phyloP scores from a whole-genome alignment of 2,888 invertebrate genomes.

The Gnatocerus cornutus region DNA sequence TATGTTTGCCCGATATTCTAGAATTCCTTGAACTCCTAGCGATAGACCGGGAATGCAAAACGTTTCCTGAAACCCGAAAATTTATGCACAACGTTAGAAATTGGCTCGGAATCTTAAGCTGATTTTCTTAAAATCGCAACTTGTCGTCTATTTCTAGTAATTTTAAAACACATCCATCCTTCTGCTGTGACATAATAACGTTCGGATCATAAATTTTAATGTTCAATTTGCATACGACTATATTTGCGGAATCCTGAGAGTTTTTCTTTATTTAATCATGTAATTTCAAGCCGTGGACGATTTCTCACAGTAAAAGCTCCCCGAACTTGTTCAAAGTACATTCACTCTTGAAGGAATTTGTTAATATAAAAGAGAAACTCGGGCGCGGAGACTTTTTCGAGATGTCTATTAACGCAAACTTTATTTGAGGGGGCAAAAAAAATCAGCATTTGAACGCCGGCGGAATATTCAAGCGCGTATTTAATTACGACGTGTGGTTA shows the following conservation, averaged over 20 bases:
- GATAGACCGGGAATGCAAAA: constrained; percentile 7
- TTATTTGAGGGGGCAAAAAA: too few species aligned
- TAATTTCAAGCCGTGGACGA: constrained; percentile 12
- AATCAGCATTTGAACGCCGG: too few species aligned
- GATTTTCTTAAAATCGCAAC: too few species aligned
- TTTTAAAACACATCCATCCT: constrained; percentile 7
- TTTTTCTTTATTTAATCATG: constrained; percentile 32
- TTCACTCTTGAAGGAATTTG: constrained; percentile 10
- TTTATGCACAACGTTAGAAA: constrained; percentile 1
- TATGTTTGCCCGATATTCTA: neutral
- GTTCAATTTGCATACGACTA: constrained; percentile 12
- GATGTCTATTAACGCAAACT: neutral
- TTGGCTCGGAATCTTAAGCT: neutral
- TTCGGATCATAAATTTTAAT: constrained; percentile 25
- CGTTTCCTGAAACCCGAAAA: neutral
- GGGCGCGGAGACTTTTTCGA: too few species aligned
- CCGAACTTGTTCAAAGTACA: constrained; percentile 15
- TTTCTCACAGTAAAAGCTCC: constrained; percentile 10
- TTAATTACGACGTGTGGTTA: constrained; percentile 5
- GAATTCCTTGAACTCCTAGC: constrained; percentile 10
- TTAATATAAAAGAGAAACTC: constrained; percentile 19
- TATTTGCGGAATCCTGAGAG: constrained; percentile 12
- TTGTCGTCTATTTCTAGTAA: neutral
- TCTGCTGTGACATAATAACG: constrained; percentile 6
- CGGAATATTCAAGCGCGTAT: constrained; percentile 4